These are phyloP conservation scores for Ciconia maguari DNA, from an alignment of 2,113 vertebrate species.

Conservation along the genomic window DNA sequence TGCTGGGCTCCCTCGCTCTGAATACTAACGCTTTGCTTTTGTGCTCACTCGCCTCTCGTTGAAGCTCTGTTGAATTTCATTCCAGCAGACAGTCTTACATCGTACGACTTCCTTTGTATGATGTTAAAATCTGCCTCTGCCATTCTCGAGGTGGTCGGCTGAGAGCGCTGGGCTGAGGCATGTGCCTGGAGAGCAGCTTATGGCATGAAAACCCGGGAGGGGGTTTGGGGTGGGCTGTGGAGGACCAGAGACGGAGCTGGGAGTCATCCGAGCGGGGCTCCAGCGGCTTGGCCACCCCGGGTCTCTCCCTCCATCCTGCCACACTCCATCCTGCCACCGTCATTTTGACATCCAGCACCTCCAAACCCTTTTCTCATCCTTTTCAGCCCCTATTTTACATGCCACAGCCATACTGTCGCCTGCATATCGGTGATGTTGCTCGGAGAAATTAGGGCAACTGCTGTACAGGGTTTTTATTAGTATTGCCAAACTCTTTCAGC, in stretches of 20 bases:
- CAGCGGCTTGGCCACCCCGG: fast-evolving
- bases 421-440: background rate
- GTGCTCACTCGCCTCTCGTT: background rate
- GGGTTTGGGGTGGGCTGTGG: background rate
- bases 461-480: conserved; percentile 14
- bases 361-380: background rate
- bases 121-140: background rate
- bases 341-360: background rate
- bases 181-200: fast-evolving
- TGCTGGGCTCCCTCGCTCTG: background rate
- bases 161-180: background rate
- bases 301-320: background rate
- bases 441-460: conserved; percentile 24
- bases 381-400: background rate
- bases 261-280: fast-evolving
- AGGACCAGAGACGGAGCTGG: background rate
- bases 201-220: fast-evolving
- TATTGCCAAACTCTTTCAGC: conserved; percentile 52
- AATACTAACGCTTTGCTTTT: background rate
- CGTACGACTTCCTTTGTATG: fast-evolving
- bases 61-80: background rate
- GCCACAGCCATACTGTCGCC: background rate
- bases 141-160: fast-evolving
- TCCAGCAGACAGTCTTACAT: background rate
- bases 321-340: fast-evolving